Conservation (phyloP, 2,113 vertebrate species). For the Tiliqua scincoides region DNA sequence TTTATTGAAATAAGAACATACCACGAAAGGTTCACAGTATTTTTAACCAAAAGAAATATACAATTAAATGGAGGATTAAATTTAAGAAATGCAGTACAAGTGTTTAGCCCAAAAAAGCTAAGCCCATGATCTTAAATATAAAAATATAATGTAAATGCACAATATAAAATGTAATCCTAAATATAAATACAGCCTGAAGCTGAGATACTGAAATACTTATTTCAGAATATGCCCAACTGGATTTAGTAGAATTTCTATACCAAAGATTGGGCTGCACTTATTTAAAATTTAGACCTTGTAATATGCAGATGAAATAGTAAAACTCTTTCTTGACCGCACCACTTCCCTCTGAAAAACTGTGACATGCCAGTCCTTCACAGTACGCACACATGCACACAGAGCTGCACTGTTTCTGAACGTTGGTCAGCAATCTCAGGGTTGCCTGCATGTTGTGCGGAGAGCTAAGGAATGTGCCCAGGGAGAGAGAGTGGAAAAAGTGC, state of each 20-base stretch:
- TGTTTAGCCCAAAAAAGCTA: neutral
- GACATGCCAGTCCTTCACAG: neutral
- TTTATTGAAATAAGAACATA: no score
- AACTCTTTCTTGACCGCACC: neutral
- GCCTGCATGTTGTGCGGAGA: neutral
- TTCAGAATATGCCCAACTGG: neutral
- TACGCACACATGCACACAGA: no score
- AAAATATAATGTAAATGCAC: neutral
- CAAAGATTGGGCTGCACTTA: neutral
- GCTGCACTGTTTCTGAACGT: neutral
- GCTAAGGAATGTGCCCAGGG: neutral
- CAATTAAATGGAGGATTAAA: neutral
- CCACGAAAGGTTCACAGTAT: neutral
- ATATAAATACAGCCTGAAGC: neutral
- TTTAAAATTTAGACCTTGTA: neutral
- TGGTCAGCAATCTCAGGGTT: no score
- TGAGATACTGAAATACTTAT: neutral
- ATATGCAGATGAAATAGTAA: neutral
- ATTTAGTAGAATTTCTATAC: neutral
- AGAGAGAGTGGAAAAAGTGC: neutral
- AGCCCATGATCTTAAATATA: neutral
- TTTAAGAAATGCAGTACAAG: neutral
- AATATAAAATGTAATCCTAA: neutral
- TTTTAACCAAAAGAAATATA: neutral
- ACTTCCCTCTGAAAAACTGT: neutral